Conservation (phyloP, 1,140 invertebrate species). For the Dendroctonus valens region DNA sequence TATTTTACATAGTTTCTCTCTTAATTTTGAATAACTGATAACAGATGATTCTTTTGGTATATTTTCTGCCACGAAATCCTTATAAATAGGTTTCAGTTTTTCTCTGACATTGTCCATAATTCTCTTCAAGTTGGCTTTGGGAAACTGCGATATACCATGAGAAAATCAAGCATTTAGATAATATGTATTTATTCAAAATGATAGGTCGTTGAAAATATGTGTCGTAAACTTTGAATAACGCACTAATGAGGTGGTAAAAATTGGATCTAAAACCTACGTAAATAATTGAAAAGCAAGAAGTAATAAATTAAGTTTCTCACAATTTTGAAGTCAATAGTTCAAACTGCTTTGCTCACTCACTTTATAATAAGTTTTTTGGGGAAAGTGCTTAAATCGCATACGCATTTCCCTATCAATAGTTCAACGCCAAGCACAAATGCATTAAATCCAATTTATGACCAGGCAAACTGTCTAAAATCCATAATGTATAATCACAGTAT, state of each 20-base stretch:
- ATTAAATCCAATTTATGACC: no score
- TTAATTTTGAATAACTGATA: slow-evolving; percentile 44
- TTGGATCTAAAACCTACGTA: background rate
- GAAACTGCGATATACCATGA: slow-evolving; percentile 57
- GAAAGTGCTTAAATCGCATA: no score
- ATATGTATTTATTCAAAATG: background rate
- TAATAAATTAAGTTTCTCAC: background rate
- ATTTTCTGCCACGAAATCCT: slow-evolving; percentile 70
- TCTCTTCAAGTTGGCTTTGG: slow-evolving; percentile 64
- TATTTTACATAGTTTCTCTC: slow-evolving; percentile 43
- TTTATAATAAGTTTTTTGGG: no score
- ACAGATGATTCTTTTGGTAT: slow-evolving; percentile 54
- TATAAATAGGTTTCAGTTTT: slow-evolving; percentile 63
- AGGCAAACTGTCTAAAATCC: no score
- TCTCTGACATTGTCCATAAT: slow-evolving; percentile 71
- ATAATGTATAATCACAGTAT: no score
- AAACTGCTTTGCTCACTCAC: no score
- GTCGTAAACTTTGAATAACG: no score
- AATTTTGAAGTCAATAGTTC: background rate
- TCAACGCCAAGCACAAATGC: no score
- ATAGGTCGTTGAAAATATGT: no score
- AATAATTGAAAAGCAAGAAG: background rate
- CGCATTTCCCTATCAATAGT: no score
- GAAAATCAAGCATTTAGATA: background rate
- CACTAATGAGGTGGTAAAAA: background rate